Percentiles rank a stretch among this genome's conserved stretches.
Conservation (phyloP, 1,140 invertebrate genomes). For the Drosophila sucinea region DNA sequence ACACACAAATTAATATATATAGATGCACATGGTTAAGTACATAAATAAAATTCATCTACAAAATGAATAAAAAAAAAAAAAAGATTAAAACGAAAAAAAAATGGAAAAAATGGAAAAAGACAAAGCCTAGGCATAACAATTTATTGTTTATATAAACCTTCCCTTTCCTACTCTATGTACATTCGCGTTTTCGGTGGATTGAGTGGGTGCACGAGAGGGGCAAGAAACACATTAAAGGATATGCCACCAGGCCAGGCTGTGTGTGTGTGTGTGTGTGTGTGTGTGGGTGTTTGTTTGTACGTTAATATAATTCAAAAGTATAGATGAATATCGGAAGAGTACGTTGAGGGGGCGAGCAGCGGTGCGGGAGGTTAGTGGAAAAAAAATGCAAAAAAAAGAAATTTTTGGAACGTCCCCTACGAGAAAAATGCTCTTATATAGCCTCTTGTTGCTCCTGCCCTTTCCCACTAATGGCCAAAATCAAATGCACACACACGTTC, state of each 20-base stretch:
- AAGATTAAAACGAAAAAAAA: not conserved
- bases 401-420: not conserved
- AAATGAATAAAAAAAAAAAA: slow-evolving; percentile 30
- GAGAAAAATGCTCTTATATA: slow-evolving; percentile 15
- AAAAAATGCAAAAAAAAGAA: not conserved
- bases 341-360: not conserved
- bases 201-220: not conserved
- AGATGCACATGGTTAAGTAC: slow-evolving; percentile 26
- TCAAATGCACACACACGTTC: slow-evolving; percentile 55
- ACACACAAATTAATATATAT: not conserved
- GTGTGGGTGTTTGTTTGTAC: slow-evolving; percentile 10
- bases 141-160: slow-evolving; percentile 65
- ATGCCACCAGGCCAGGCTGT: slow-evolving; percentile 1
- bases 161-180: not conserved
- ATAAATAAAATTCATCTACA: slow-evolving; percentile 16
- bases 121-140: slow-evolving; percentile 69
- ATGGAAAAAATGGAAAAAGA: slow-evolving; percentile 61
- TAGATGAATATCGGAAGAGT: slow-evolving; percentile 47
- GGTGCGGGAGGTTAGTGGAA: not conserved
- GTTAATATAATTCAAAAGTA: slow-evolving; percentile 57
- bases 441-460: not conserved
- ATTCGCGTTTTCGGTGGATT: not conserved
- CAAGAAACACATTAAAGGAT: slow-evolving; percentile 11
- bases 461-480: slow-evolving; percentile 51
- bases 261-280: slow-evolving; percentile 20